Evolutionary conservation across 2,888 invertebrate genomes (phyloP), one percentile per base, ranked within the genome.

Genomic region (Mimumesa dahlbomi): DNA sequence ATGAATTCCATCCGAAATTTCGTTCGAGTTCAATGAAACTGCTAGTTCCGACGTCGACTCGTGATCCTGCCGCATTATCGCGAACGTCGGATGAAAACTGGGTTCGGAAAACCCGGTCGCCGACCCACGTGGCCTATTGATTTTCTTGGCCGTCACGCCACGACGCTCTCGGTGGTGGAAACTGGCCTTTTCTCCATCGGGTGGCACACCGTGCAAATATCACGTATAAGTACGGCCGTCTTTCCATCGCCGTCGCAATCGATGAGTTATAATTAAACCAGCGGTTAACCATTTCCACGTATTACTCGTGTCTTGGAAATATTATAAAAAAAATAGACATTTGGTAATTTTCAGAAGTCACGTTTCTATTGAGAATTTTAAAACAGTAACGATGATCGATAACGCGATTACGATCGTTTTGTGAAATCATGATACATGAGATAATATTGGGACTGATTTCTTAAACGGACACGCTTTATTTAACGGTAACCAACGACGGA

Each of bases 61-160:
- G 18, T 22, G 22, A 63, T 58, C 18, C 14, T 16, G 43, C 11
- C n/a, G 16, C n/a, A 13, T 50, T 61, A 66, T 21, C 5, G 48
- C 19, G 11, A 25, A 43, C 36, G 16, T 38, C 6, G 59, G 21
- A 62, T 25, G 68, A 73, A 79, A 80, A 79, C 64, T 73, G 72
- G 67, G 65, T 77, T 77, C 49, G 69, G 70, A 67, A 80, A 82
- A 78, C 67, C 73, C 75, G 76, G 76, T 80, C 81, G 75, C 54
- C 73, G 73, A 80, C 77, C 87, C 87, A 87, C 87, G 87, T 87
- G 87, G 85, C 81, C 77, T 87, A 87, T 87, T 87, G 87, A 87
- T 87, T 87, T 87, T 86, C 80, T 71, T 45, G 59, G 54, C 74
- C 75, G 76, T 71, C 73, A 72, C 67, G 66, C 73, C 66, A 29